Evolutionary conservation across 2,888 invertebrate genomes (phyloP).

Genomic region (Phanerotoma sp.): DNA sequence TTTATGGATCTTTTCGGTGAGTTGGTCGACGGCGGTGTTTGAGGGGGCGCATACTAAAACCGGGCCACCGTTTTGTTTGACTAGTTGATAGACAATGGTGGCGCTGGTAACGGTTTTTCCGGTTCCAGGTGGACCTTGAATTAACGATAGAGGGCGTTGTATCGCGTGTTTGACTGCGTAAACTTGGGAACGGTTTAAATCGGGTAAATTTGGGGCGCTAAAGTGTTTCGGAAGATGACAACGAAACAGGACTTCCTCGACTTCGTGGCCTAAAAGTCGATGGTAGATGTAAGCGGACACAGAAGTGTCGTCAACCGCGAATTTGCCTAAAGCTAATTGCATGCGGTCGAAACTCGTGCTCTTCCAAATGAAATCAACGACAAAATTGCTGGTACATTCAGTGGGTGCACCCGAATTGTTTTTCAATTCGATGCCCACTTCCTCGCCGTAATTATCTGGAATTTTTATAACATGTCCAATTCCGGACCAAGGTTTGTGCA

Average conservation of each 20-base stretch:
- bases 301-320: conserved; percentile 94
- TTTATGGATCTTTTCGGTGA: conserved; percentile 97
- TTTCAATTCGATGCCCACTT: conserved; percentile 96
- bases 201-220: conserved; percentile 96
- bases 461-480: conserved; percentile 97
- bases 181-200: conserved; percentile 96
- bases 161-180: conserved; percentile 98
- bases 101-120: conserved; percentile 99
- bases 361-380: conserved; percentile 99
- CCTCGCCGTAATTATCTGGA: conserved; percentile 95
- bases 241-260: conserved; percentile 90
- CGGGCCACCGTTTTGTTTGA: conserved; percentile 89
- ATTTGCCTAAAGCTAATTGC: conserved; percentile 91
- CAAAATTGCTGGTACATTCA: conserved; percentile 93
- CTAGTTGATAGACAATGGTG: conserved; percentile 97
- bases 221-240: conserved; percentile 94
- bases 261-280: conserved; percentile 90
- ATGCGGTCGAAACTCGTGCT: conserved; percentile 97
- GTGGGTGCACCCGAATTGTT: conserved; percentile 88
- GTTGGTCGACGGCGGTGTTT: conserved; percentile 98
- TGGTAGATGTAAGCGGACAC: conserved; percentile 99
- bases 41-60: conserved; percentile 98
- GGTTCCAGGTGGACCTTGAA: conserved; percentile 97
- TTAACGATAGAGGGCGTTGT: conserved; percentile 91
- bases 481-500: conserved; percentile 95